A percentile compares a stretch with the other conserved stretches of the same genome.
Conservation (phyloP, 1,140 invertebrate genomes). For the Tenebrio molitor region DNA sequence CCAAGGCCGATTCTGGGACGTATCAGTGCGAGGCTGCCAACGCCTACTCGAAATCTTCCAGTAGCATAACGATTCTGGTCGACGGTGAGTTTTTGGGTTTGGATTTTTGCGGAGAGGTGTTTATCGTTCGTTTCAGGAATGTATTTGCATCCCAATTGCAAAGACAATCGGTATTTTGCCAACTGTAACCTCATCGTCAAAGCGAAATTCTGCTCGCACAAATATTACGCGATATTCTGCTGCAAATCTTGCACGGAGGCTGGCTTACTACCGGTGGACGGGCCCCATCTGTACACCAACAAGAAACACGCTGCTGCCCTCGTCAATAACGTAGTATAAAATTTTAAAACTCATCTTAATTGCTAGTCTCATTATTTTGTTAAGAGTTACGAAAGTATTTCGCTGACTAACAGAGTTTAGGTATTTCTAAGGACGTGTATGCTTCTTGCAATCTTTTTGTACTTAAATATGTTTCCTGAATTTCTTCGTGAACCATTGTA, state of each 20-base stretch:
- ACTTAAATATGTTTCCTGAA: conserved; percentile 27
- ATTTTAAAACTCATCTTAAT: conserved; percentile 26
- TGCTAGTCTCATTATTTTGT: conserved; percentile 54
- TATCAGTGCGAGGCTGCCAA: conserved; percentile 87
- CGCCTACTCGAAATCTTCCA: conserved; percentile 72
- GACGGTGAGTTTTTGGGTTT: conserved; percentile 51
- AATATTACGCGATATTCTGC: conserved; percentile 93
- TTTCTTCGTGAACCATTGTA: conserved; percentile 47
- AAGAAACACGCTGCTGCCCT: conserved; percentile 53
- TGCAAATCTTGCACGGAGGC: conserved; percentile 91
- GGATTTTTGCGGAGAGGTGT: neutral
- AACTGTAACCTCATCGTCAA: conserved; percentile 89
- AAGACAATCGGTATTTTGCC: conserved; percentile 90
- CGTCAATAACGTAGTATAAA: conserved; percentile 57
- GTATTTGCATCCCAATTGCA: conserved; percentile 83
- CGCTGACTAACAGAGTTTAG: conserved; percentile 25
- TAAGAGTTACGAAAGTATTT: conserved; percentile 31
- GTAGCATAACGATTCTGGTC: conserved; percentile 72
- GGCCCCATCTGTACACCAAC: conserved; percentile 40
- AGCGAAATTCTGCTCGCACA: conserved; percentile 85
- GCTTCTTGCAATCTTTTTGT: conserved; percentile 19
- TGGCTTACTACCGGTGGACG: conserved; percentile 67
- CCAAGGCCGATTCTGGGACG: conserved; percentile 77
- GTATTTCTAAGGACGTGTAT: conserved; percentile 21
- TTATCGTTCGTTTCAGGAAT: too few relatives aligned